Conservation (phyloP, 2,888 invertebrate genomes). For the Sinodicranocentrus sp. region DNA sequence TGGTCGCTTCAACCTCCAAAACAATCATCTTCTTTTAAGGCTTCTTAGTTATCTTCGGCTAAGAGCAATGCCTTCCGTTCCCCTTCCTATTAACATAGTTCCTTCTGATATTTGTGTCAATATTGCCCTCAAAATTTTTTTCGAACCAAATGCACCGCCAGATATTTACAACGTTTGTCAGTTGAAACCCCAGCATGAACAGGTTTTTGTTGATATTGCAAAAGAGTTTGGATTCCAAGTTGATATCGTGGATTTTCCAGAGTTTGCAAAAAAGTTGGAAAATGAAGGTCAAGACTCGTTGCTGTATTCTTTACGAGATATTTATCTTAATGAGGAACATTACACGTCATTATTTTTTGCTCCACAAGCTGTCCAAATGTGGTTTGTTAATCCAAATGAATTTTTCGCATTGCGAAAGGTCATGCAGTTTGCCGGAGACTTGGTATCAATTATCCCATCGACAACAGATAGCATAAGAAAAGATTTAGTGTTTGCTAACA, state of each 20-base stretch:
- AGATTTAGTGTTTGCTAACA: slow-evolving; percentile 17
- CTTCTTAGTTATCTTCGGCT: slow-evolving; percentile 29
- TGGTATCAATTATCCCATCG: not conserved
- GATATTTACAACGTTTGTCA: slow-evolving; percentile 38
- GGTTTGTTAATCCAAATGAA: slow-evolving; percentile 5
- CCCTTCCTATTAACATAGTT: slow-evolving; percentile 25
- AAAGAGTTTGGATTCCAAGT: slow-evolving; percentile 10
- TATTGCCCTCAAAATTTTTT: slow-evolving; percentile 15
- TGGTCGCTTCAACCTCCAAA: slow-evolving; percentile 6
- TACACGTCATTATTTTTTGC: slow-evolving; percentile 11
- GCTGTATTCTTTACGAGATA: slow-evolving; percentile 15
- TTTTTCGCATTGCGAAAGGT: not conserved
- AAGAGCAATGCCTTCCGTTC: slow-evolving; percentile 23
- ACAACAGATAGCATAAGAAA: not conserved
- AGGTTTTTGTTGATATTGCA: not conserved
- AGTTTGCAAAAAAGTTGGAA: slow-evolving; percentile 6
- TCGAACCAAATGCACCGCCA: slow-evolving; percentile 2
- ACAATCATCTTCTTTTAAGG: slow-evolving; percentile 33
- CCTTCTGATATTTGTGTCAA: slow-evolving; percentile 31
- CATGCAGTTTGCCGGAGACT: not conserved
- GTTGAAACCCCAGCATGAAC: slow-evolving; percentile 7
- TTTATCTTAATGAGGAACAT: slow-evolving; percentile 16
- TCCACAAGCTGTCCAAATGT: not conserved
- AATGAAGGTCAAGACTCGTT: slow-evolving; percentile 10
- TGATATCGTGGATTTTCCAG: slow-evolving; percentile 23